phyloP scores from a whole-genome alignment of 2,113 vertebrate species.

The Peucedramus taeniatus region DNA sequence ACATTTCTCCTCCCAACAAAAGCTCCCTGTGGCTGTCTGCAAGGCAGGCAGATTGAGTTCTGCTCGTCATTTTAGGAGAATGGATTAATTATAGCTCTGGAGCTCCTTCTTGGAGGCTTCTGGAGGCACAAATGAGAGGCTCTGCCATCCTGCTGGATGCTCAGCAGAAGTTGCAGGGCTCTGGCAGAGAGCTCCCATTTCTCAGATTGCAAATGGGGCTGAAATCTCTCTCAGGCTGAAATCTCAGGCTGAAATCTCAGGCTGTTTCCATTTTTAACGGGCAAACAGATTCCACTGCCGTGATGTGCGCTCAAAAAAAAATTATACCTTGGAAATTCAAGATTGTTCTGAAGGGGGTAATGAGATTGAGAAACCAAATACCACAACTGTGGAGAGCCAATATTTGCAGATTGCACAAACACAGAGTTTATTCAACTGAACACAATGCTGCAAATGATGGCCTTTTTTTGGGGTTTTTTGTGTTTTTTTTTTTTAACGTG shows the following conservation, averaged over 20 bases:
- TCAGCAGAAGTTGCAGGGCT: slow-evolving; percentile 18
- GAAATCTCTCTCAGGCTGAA: neutral
- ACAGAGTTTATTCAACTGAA: neutral
- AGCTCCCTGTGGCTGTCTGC: neutral
- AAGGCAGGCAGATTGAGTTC: neutral
- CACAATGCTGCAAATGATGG: slow-evolving; percentile 27
- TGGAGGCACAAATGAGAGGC: neutral
- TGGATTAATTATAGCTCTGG: slow-evolving; percentile 42
- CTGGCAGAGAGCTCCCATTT: slow-evolving; percentile 28
- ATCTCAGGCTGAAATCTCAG: slow-evolving; percentile 13
- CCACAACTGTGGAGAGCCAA: neutral
- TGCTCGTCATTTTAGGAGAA: neutral
- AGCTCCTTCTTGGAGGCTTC: neutral
- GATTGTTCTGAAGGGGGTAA: neutral
- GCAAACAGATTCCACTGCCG: neutral
- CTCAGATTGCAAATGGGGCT: neutral
- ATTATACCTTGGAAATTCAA: neutral
- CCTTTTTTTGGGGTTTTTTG: neutral
- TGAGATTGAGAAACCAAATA: slow-evolving; percentile 25
- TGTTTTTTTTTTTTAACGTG: neutral
- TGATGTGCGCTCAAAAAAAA: neutral
- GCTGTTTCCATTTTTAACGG: neutral
- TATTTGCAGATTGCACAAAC: slow-evolving; percentile 57
- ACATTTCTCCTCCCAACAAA: neutral
- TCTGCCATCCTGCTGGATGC: neutral